Percentiles rank a stretch among this genome's conserved stretches.
phyloP scores from a whole-genome alignment of 2,113 vertebrate genomes.

The Falcunculus frontatus region DNA sequence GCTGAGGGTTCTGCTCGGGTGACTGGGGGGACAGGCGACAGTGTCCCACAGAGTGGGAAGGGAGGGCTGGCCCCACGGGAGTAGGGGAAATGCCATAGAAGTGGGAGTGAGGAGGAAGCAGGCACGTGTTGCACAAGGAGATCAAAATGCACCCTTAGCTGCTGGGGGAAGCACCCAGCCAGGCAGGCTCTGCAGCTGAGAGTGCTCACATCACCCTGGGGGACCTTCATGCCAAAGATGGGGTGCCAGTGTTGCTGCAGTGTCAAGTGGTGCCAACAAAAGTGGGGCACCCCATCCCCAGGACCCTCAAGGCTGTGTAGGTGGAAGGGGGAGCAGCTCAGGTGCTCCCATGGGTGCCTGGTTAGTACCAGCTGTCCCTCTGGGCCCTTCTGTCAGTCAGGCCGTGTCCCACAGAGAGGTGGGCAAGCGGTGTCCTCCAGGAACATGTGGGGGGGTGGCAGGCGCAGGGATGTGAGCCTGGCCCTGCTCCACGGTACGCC shows the following conservation, averaged over 20 bases:
- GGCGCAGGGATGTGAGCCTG: neutral
- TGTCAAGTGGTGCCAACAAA: neutral
- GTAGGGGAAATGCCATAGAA: slow-evolving; percentile 1
- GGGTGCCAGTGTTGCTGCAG: neutral
- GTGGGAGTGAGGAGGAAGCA: neutral
- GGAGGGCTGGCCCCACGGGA: neutral
- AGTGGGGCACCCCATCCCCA: rapidly evolving
- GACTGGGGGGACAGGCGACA: neutral
- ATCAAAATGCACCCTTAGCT: neutral
- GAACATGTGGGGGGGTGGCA: neutral
- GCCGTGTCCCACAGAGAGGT: neutral
- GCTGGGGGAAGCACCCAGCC: neutral
- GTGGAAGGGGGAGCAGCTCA: neutral
- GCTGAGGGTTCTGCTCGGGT: neutral
- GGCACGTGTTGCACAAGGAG: neutral
- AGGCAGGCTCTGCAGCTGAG: neutral
- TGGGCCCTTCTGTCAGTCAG: neutral
- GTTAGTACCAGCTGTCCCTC: neutral
- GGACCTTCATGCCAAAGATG: neutral
- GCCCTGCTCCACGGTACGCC: neutral
- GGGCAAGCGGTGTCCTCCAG: neutral
- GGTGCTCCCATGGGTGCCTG: neutral
- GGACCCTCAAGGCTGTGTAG: neutral
- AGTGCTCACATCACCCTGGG: rapidly evolving
- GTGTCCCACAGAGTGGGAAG: neutral